phyloP scores from a whole-genome alignment of 2,797 vertebrate species.

The Chrosomus eos region DNA sequence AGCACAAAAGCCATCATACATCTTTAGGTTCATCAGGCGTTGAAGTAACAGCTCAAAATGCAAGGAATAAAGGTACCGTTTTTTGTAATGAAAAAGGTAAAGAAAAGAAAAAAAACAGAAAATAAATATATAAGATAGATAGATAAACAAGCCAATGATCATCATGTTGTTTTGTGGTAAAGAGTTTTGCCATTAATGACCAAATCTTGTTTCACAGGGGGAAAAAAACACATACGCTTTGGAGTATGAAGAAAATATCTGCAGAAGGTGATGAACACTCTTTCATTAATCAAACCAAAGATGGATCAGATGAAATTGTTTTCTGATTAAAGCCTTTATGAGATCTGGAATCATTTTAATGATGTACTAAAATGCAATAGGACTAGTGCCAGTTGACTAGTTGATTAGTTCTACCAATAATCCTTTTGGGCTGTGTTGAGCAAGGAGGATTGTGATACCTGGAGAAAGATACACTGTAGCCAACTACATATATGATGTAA shows the following conservation, averaged over 20 bases:
- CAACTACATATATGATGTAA: not conserved
- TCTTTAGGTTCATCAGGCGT: constrained; percentile 20
- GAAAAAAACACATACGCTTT: no score
- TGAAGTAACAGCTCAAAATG: not conserved
- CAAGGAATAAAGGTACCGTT: not conserved
- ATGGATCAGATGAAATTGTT: constrained; percentile 38
- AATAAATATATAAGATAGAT: no score
- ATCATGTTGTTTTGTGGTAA: not conserved
- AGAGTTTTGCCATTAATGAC: not conserved
- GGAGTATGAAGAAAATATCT: not conserved
- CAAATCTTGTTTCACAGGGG: not conserved
- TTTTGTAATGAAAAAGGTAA: not conserved
- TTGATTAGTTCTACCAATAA: constrained; percentile 1
- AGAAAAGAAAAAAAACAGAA: not conserved
- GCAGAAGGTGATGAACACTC: constrained; percentile 10
- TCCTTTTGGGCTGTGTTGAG: constrained; percentile 1
- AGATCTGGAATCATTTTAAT: constrained; percentile 47
- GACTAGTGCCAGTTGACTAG: not conserved
- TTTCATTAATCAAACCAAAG: constrained; percentile 54
- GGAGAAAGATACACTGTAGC: not conserved
- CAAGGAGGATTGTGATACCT: not conserved
- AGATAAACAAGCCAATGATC: no score
- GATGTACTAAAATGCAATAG: constrained; percentile 41
- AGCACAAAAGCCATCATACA: constrained; percentile 14
- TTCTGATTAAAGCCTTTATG: constrained; percentile 52